Conservation (phyloP, 2,888 invertebrate genomes). For the Epistrophella euchroma region DNA sequence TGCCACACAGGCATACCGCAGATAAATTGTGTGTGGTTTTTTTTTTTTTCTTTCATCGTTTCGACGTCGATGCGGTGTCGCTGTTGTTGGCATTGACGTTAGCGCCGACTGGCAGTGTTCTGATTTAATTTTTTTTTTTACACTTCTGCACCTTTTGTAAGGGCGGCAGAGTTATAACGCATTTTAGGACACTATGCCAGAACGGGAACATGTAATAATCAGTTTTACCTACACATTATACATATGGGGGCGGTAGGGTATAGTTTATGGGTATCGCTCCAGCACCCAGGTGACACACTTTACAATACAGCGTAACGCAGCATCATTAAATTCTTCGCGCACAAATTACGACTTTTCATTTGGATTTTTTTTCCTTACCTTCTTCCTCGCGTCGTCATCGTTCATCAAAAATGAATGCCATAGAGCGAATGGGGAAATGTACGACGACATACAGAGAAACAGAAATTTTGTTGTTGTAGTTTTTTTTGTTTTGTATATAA, state of each 20-base stretch:
- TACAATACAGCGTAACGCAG: constrained; percentile 65
- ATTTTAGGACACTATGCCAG: constrained; percentile 34
- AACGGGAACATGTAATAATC: constrained; percentile 63
- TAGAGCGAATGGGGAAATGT: constrained; percentile 15
- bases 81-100: constrained; percentile 9
- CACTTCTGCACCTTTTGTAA: constrained; percentile 14
- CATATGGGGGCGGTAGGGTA: constrained; percentile 6
- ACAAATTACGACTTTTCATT: constrained; percentile 57
- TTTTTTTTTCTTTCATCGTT: constrained; percentile 41
- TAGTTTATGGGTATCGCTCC: constrained; percentile 49
- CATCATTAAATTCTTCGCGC: constrained; percentile 72
- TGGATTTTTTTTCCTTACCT: constrained; percentile 7
- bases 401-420: constrained; percentile 20
- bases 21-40: constrained; percentile 61
- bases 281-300: constrained; percentile 73
- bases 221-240: constrained; percentile 41
- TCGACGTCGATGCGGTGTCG: background rate
- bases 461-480: constrained; percentile 43
- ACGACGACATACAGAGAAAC: constrained; percentile 33
- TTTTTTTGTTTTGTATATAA: background rate
- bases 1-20: constrained; percentile 25
- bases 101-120: constrained; percentile 38
- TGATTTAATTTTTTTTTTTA: constrained; percentile 42
- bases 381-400: background rate
- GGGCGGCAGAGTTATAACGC: constrained; percentile 46